phyloP scores from a whole-genome alignment of 2,888 invertebrate species.

The Meloe dianella region DNA sequence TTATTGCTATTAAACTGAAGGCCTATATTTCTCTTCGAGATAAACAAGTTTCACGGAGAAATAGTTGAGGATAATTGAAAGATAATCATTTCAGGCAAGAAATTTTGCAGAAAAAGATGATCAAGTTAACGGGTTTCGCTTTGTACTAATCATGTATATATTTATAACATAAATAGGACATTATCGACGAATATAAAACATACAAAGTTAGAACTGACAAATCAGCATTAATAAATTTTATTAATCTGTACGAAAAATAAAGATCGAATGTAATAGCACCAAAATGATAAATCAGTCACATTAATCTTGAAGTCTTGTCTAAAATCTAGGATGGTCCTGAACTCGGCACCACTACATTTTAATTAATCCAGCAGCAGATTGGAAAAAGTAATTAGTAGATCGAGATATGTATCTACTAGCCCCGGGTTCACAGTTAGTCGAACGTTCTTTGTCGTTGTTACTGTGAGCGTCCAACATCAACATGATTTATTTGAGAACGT shows the following conservation, averaged over 20 bases:
- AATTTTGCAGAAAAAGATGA: too few species aligned
- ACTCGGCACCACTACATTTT: slow-evolving; percentile 49
- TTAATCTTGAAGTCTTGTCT: slow-evolving; percentile 45
- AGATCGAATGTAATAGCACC: slow-evolving; percentile 21
- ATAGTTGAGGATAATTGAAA: too few species aligned
- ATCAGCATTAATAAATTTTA: slow-evolving; percentile 33
- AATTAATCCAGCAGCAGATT: slow-evolving; percentile 52
- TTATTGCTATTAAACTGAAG: too few species aligned
- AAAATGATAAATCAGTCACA: slow-evolving; percentile 37
- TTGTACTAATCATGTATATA: too few species aligned
- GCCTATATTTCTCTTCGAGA: too few species aligned
- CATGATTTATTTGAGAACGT: slow-evolving; percentile 48
- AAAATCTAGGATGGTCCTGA: slow-evolving; percentile 42
- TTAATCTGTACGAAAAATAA: slow-evolving; percentile 25
- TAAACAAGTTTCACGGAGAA: too few species aligned
- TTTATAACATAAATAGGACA: too few species aligned
- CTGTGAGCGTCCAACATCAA: slow-evolving; percentile 32
- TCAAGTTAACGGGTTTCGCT: too few species aligned
- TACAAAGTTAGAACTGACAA: slow-evolving; percentile 30
- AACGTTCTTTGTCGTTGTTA: slow-evolving; percentile 31
- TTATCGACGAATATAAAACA: too few species aligned
- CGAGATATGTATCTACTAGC: slow-evolving; percentile 46
- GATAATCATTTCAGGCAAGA: too few species aligned
- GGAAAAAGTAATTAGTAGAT: slow-evolving; percentile 54
- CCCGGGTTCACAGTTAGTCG: slow-evolving; percentile 26